Evolutionary conservation across 2,888 invertebrate species (phyloP).

Genomic region (Nomada flava): DNA sequence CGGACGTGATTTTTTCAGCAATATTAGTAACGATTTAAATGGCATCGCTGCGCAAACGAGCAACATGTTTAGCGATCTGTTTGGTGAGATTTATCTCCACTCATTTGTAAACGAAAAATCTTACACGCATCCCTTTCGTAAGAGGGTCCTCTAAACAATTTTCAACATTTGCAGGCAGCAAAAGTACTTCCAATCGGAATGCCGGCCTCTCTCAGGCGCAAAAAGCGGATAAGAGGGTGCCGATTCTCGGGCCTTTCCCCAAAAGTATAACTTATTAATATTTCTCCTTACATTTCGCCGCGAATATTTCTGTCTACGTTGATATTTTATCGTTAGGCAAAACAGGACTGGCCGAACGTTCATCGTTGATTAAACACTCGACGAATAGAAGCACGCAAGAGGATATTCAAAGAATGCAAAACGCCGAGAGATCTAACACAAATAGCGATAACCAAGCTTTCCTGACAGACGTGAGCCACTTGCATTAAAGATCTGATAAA

Average conservation of each 20-base stretch:
- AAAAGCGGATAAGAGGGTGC: constrained; percentile 85
- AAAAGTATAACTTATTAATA: constrained; percentile 84
- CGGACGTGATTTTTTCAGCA: constrained; percentile 93
- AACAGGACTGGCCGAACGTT: constrained; percentile 94
- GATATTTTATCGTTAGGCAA: constrained; percentile 78
- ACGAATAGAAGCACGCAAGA: constrained; percentile 88
- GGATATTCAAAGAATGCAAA: constrained; percentile 89
- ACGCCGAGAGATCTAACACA: constrained; percentile 89
- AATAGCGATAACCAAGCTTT: constrained; percentile 97
- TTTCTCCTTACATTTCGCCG: background rate
- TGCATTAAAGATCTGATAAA: no score
- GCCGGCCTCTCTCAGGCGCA: constrained; percentile 84
- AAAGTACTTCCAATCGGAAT: constrained; percentile 82
- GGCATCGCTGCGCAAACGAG: constrained; percentile 96
- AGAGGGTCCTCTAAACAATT: no score
- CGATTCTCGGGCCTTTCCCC: constrained; percentile 91
- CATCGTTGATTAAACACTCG: constrained; percentile 94
- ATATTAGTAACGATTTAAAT: constrained; percentile 96
- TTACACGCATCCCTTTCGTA: no score
- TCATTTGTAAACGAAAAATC: no score
- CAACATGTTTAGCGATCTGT: constrained; percentile 97
- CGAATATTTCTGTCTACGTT: background rate
- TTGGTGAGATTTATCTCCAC: constrained; percentile 86
- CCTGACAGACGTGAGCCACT: constrained; percentile 91
- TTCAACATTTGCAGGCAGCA: constrained; percentile 76